Evolutionary conservation across 2,113 vertebrate species (phyloP).

Genomic region (Thunnus maccoyii): DNA sequence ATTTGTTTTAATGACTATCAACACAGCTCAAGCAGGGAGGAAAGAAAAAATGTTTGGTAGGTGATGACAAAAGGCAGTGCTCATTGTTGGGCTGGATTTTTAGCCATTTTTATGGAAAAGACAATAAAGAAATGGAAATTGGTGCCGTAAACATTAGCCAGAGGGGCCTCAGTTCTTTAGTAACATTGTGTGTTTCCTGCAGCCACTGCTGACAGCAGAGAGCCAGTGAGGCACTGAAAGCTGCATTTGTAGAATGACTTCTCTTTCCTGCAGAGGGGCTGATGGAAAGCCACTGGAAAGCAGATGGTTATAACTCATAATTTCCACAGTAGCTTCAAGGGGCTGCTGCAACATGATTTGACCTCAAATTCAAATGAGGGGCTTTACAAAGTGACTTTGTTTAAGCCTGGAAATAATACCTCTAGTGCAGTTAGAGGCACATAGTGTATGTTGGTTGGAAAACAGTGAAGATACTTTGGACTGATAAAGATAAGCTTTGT

Average conservation of each 20-base stretch:
- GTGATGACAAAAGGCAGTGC: too few relatives aligned
- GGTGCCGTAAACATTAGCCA: neutral
- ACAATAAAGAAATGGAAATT: neutral
- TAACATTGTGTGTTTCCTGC: neutral
- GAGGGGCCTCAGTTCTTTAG: neutral
- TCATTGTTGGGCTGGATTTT: neutral
- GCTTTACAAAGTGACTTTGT: neutral
- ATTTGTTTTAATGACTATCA: neutral
- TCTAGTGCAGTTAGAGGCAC: neutral
- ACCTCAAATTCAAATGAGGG: neutral
- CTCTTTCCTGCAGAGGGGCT: too few relatives aligned
- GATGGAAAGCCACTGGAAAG: too few relatives aligned
- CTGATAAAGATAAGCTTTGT: too few relatives aligned
- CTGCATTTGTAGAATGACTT: too few relatives aligned
- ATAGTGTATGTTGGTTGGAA: neutral
- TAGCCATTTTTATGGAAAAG: neutral
- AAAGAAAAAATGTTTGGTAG: neutral
- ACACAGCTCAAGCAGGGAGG: neutral
- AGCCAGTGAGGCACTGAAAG: neutral
- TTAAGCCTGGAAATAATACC: neutral
- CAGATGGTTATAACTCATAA: too few relatives aligned
- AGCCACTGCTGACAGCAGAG: neutral
- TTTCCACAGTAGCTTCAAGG: too few relatives aligned
- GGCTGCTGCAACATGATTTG: too few relatives aligned
- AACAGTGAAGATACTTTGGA: too few relatives aligned